Percentiles rank a stretch among this genome's conserved stretches.
Conservation (phyloP, 2,113 vertebrate species). For the Abramis brama region DNA sequence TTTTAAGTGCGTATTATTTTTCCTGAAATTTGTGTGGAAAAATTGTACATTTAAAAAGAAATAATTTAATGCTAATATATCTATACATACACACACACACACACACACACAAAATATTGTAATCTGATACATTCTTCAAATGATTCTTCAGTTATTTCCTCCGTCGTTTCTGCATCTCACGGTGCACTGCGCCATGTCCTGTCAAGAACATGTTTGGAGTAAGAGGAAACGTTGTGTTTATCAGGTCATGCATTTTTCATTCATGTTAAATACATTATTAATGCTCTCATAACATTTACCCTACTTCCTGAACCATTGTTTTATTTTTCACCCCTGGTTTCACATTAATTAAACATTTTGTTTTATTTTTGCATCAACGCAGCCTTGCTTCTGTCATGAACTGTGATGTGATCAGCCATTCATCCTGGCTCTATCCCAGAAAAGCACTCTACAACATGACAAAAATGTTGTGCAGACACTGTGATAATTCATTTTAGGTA, state of each 20-base stretch:
- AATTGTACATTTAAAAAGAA: too few relatives aligned
- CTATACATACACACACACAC: too few relatives aligned
- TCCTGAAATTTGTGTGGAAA: too few relatives aligned
- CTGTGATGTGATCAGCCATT: background rate
- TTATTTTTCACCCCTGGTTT: slow-evolving; percentile 47
- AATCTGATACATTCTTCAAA: background rate
- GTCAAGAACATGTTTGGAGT: slow-evolving; percentile 17
- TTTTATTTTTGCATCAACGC: slow-evolving; percentile 23
- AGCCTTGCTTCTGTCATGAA: slow-evolving; percentile 14
- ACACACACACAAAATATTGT: background rate
- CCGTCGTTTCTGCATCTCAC: background rate
- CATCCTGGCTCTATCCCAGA: too few relatives aligned
- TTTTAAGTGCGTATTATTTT: too few relatives aligned
- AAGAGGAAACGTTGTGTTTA: slow-evolving; percentile 36
- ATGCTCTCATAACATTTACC: slow-evolving; percentile 54
- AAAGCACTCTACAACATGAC: background rate
- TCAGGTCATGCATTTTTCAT: slow-evolving; percentile 54
- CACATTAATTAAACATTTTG: slow-evolving; percentile 56
- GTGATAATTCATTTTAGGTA: background rate
- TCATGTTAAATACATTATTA: slow-evolving; percentile 58
- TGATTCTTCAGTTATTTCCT: background rate
- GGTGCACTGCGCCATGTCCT: background rate
- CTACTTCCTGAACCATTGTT: slow-evolving; percentile 50
- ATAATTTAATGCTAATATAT: too few relatives aligned
- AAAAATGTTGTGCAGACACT: background rate